These are phyloP conservation scores for Seriola quinqueradiata DNA, from an alignment of 2,113 vertebrate genomes.

Conservation along the genomic window DNA sequence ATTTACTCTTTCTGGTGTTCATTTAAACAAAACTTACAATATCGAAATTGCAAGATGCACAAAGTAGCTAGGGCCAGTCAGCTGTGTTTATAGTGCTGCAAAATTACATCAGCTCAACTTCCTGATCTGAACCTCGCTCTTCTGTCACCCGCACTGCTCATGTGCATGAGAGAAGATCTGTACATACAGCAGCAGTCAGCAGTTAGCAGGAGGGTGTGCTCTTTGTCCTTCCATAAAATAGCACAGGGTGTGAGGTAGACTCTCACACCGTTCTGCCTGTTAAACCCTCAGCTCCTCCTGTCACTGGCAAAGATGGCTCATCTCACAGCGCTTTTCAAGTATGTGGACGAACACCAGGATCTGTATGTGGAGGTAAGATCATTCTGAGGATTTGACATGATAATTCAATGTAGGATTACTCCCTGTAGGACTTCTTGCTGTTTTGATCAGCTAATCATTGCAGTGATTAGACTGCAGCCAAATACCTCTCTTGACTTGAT, in stretches of 20 bases:
- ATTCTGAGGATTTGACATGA: neutral
- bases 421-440: neutral
- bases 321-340: slow-evolving; percentile 89
- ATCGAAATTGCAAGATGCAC: no score
- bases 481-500: neutral
- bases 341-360: slow-evolving; percentile 94
- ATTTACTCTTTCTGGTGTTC: no score
- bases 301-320: slow-evolving; percentile 84
- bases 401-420: neutral
- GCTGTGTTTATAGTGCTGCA: neutral
- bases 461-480: neutral
- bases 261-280: slow-evolving; percentile 41
- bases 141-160: neutral
- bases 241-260: neutral
- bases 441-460: neutral
- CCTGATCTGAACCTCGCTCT: slow-evolving; percentile 9
- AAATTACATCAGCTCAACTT: neutral
- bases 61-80: neutral
- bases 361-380: slow-evolving; percentile 89
- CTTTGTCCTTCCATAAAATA: slow-evolving; percentile 44
- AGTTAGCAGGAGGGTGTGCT: slow-evolving; percentile 55
- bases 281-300: slow-evolving; percentile 53
- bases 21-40: neutral
- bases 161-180: neutral
- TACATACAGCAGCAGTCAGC: slow-evolving; percentile 52